A percentile compares a stretch with the other conserved stretches of the same genome.
Evolutionary conservation across 1,140 invertebrate genomes (phyloP).

Genomic region (Halictus rubicundus): DNA sequence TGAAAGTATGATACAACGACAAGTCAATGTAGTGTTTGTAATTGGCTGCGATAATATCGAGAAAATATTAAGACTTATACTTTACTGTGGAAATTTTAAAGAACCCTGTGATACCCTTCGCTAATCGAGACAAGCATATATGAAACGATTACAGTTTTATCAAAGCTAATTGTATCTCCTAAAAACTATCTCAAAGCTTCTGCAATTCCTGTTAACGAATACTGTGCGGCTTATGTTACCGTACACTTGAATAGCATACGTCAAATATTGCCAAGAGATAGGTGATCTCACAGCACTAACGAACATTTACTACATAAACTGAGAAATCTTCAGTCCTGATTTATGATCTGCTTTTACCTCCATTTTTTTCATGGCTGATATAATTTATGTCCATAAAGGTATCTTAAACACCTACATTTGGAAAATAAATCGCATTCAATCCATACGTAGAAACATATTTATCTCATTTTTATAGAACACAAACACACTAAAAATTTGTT

Average conservation of each 20-base stretch:
- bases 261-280: constrained; percentile 44
- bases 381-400: constrained; percentile 54
- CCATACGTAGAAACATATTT: constrained; percentile 47
- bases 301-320: constrained; percentile 49
- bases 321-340: constrained; percentile 46
- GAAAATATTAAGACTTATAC: constrained; percentile 37
- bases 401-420: constrained; percentile 53
- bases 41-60: constrained; percentile 20
- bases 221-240: constrained; percentile 47
- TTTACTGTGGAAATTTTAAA: constrained; percentile 43
- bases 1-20: constrained; percentile 48
- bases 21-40: constrained; percentile 29
- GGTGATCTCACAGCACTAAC: constrained; percentile 65
- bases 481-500: constrained; percentile 54
- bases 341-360: constrained; percentile 16
- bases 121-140: constrained; percentile 28
- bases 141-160: constrained; percentile 41
- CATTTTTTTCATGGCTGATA: constrained; percentile 14
- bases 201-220: constrained; percentile 52
- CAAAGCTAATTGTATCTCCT: constrained; percentile 26
- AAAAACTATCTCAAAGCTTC: constrained; percentile 39
- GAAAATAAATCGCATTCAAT: constrained; percentile 57
- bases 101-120: constrained; percentile 50
- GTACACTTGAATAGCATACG: constrained; percentile 32
- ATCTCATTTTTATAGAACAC: constrained; percentile 49